Base-by-base conservation (phyloP, 2,113 vertebrate species). In the Paraplagusia blochii region DNA sequence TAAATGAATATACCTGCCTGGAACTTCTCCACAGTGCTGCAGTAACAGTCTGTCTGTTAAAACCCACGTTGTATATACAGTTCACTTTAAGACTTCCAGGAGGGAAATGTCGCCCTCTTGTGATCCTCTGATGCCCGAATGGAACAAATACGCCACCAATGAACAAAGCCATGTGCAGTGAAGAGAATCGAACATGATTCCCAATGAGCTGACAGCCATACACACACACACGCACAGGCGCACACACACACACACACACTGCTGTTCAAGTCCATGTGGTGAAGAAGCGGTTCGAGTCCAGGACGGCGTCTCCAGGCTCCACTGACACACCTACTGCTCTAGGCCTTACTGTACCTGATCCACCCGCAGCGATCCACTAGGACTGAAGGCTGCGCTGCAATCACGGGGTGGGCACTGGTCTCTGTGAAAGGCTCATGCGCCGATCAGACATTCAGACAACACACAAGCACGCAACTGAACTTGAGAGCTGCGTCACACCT, bases 321-420 rank as follows among this genome's bases (percentile, higher is more conserved):
- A 53, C 61, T 67, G 54, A 63, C 58, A 69, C 69, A 76, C 72
- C 80, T 83, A 71, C 85, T 76, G 77, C 80, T 86, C 75, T 83
- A 81, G 74, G 87, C 85, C 84, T 88, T 85, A 88, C 62, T 88
- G 84, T 87, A 86, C 42, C 10, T 49, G 15, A 50, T 53, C 44
- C 54, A 46, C 57, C 58, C 39, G 57, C 34, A 16, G 58, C 64
- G 65, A 60, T 46, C 49, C 33, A 10, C 47, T 52, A 9, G 49
- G 33, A 44, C 44, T 35, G 44, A 69, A 58, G 62, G 52, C 64
- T 49, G 38, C 47, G 34, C 63, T n/a, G 51, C 16, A 19, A 72
- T 71, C 45, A 51, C 66, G 62, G 58, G 58, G 57, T 48, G 45
- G 67, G 71, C 18, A 53, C 45, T 33, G 11, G 45, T 40, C 66